Percentiles rank a stretch among this genome's conserved stretches.
Evolutionary conservation across 2,888 invertebrate genomes (phyloP).

Genomic region (Caenorhabditis becei): DNA sequence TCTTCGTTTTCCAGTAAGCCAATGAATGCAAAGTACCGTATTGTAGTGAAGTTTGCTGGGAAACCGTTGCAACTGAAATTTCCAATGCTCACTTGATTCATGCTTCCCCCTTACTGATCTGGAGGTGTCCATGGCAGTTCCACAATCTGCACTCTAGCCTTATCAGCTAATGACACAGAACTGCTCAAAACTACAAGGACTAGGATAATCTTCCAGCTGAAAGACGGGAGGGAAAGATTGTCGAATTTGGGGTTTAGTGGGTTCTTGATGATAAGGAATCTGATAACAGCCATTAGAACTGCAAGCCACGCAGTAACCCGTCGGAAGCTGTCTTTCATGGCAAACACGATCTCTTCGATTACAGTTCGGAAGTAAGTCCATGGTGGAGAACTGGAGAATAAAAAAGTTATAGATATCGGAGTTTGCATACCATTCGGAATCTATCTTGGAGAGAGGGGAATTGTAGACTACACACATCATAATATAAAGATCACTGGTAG

Average conservation of each 20-base stretch:
- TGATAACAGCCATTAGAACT: constrained; percentile 17
- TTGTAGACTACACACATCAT: not conserved
- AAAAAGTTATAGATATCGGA: too few species aligned
- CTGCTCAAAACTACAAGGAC: too few species aligned
- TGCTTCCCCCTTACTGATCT: too few species aligned
- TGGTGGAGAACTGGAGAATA: not conserved
- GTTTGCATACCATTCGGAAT: not conserved
- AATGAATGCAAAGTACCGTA: not conserved
- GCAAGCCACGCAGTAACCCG: constrained; percentile 20
- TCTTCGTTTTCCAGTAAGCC: not conserved
- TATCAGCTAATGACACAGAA: not conserved
- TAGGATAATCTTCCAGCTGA: constrained; percentile 1
- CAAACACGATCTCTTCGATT: not conserved
- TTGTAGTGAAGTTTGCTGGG: constrained; percentile 3
- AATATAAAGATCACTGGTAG: too few species aligned
- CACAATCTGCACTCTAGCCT: not conserved
- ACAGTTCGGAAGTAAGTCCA: not conserved
- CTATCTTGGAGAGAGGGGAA: not conserved
- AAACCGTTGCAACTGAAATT: constrained; percentile 20
- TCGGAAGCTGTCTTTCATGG: constrained; percentile 29
- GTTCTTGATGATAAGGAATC: constrained; percentile 22
- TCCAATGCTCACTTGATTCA: too few species aligned
- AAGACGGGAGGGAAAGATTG: not conserved
- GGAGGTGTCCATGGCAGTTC: not conserved
- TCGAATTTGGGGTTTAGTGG: constrained; percentile 17